Percentiles rank a stretch among this genome's conserved stretches.
These are phyloP conservation scores for Axis porcinus DNA, from an alignment of 2,113 vertebrate species.

Conservation along the genomic window DNA sequence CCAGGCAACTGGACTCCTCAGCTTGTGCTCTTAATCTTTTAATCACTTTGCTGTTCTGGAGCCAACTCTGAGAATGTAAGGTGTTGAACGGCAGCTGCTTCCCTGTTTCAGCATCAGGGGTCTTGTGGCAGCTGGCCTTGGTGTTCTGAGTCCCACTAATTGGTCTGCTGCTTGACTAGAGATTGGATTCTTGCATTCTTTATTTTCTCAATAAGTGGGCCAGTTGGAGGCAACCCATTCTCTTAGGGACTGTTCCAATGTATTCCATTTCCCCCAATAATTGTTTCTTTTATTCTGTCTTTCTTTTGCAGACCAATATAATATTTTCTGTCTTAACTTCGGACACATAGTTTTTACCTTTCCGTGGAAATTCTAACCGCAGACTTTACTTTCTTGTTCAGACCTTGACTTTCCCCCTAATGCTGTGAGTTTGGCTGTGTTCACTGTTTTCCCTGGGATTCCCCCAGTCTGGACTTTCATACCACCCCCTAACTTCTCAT, in stretches of 20 bases:
- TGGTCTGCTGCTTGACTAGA: background rate
- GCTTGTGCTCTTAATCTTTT: background rate
- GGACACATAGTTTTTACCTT: background rate
- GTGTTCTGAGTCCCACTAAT: background rate
- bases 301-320: background rate
- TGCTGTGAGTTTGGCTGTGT: background rate
- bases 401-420: background rate
- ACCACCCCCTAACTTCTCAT: background rate
- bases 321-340: background rate
- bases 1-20: background rate
- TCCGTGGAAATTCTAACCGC: background rate
- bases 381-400: background rate
- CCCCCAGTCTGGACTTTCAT: background rate
- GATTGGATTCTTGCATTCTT: background rate
- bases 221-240: background rate
- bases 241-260: background rate
- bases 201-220: background rate
- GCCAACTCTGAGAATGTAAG: background rate
- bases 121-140: background rate
- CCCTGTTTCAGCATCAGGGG: background rate
- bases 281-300: background rate
- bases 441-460: background rate
- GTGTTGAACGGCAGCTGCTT: slow-evolving; percentile 29
- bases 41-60: slow-evolving; percentile 50
- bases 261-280: background rate